Percentiles rank a stretch among this genome's conserved stretches.
Evolutionary conservation across 2,797 vertebrate species (phyloP).

Genomic region (Petrocephalus sullivani): DNA sequence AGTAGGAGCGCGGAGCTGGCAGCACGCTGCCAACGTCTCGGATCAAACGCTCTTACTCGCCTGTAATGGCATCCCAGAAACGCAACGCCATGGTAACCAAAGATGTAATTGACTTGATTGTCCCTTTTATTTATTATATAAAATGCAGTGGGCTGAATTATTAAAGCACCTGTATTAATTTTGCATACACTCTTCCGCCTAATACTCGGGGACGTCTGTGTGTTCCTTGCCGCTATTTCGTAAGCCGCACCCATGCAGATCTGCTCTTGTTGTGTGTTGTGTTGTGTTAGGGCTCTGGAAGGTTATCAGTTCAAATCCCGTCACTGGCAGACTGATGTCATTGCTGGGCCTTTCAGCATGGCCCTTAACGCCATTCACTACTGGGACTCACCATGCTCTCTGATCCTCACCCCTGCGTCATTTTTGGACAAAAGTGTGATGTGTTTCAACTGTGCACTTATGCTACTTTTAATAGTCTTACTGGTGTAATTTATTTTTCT

Average conservation of each 20-base stretch:
- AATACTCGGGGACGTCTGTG: conserved; percentile 47
- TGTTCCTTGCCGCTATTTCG: conserved; percentile 28
- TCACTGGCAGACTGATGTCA: background rate
- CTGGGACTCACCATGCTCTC: background rate
- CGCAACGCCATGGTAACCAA: conserved; percentile 63
- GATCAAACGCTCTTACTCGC: conserved; percentile 61
- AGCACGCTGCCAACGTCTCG: conserved; percentile 36
- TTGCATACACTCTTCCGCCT: conserved; percentile 55
- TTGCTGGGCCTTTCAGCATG: background rate
- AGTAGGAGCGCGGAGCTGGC: conserved; percentile 39
- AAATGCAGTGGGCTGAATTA: conserved; percentile 61
- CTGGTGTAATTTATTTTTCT: background rate
- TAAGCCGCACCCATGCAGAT: background rate
- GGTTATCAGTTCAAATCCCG: background rate
- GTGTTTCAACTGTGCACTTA: background rate
- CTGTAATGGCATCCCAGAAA: conserved; percentile 41
- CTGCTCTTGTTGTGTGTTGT: background rate
- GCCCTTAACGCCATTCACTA: background rate
- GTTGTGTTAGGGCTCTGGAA: background rate
- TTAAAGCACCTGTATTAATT: conserved; percentile 65
- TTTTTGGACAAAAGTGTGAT: background rate
- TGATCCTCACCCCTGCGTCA: background rate
- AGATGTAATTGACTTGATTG: conserved; percentile 56
- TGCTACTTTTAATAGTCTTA: background rate
- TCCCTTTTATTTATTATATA: conserved; percentile 58